These are phyloP conservation scores for Apodemus speciosus DNA, from an alignment of 2,113 vertebrate genomes.

Conservation along the genomic window DNA sequence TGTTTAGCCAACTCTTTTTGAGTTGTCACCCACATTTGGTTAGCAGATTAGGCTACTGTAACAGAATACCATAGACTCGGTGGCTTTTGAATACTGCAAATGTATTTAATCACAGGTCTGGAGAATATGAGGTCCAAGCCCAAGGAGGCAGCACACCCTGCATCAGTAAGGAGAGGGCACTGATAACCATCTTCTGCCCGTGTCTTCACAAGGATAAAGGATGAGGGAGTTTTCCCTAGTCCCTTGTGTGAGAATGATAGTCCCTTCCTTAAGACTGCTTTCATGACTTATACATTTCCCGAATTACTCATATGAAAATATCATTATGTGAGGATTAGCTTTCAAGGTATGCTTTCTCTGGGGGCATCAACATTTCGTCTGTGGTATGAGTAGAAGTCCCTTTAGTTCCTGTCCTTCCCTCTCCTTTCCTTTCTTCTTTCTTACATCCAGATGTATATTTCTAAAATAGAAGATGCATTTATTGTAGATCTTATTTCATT, in stretches of 20 bases:
- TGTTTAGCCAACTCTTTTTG: background rate
- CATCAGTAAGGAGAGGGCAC: background rate
- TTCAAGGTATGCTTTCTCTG: background rate
- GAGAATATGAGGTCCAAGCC: background rate
- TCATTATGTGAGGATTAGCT: background rate
- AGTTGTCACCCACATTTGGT: background rate
- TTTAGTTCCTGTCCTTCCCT: fast-evolving
- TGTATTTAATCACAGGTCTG: background rate
- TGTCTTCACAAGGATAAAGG: background rate
- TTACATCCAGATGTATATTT: background rate
- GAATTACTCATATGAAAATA: background rate
- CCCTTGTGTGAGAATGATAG: background rate
- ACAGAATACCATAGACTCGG: background rate
- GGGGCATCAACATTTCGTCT: background rate
- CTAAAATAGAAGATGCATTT: background rate
- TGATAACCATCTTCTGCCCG: background rate
- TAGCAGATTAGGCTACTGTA: background rate
- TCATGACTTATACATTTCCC: background rate
- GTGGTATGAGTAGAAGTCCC: background rate
- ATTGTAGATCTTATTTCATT: background rate
- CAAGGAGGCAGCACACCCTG: background rate
- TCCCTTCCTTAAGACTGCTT: background rate
- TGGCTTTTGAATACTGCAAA: background rate
- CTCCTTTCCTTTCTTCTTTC: background rate
- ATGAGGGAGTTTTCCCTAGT: too few relatives aligned